Percentiles rank a stretch among this genome's conserved stretches.
Conservation (phyloP, 1,140 invertebrate genomes). For the Trichogramma pretiosum region DNA sequence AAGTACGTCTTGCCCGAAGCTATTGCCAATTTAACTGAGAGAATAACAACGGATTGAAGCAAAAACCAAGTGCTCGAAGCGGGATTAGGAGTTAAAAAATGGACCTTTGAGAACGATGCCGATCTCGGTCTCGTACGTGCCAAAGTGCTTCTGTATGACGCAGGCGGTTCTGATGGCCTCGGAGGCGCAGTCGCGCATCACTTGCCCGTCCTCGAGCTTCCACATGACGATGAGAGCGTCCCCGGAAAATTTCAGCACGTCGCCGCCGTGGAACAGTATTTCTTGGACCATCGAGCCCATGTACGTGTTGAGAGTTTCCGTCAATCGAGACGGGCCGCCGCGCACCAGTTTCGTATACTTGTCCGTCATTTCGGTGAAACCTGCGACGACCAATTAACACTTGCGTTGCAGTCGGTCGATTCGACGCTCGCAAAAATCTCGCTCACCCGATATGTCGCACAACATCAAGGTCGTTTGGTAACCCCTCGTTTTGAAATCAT, state of each 20-base stretch:
- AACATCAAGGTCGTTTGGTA: slow-evolving; percentile 53
- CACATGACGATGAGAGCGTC: slow-evolving; percentile 59
- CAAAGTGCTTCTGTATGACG: slow-evolving; percentile 55
- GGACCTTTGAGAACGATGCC: slow-evolving; percentile 49
- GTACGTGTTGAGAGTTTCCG: slow-evolving; percentile 55
- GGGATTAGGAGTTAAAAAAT: background rate
- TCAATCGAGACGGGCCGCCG: slow-evolving; percentile 54
- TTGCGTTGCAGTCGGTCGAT: background rate
- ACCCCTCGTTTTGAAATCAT: slow-evolving; percentile 43
- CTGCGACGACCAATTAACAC: slow-evolving; percentile 25
- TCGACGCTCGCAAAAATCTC: background rate
- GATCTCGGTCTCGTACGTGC: slow-evolving; percentile 51
- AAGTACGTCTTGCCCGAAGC: slow-evolving; percentile 52
- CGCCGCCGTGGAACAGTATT: slow-evolving; percentile 53
- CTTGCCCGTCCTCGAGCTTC: slow-evolving; percentile 44
- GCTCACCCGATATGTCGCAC: slow-evolving; percentile 51
- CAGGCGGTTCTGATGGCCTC: slow-evolving; percentile 54
- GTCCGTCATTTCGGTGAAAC: slow-evolving; percentile 56
- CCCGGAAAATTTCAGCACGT: slow-evolving; percentile 59
- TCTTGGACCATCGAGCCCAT: slow-evolving; percentile 59
- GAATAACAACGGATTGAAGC: background rate
- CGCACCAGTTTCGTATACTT: slow-evolving; percentile 52
- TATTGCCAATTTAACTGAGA: slow-evolving; percentile 54
- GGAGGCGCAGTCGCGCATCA: slow-evolving; percentile 50
- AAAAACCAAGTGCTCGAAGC: background rate